Base-by-base conservation (phyloP, 2,797 vertebrate species). In the Enteromius trimaculatus region DNA sequence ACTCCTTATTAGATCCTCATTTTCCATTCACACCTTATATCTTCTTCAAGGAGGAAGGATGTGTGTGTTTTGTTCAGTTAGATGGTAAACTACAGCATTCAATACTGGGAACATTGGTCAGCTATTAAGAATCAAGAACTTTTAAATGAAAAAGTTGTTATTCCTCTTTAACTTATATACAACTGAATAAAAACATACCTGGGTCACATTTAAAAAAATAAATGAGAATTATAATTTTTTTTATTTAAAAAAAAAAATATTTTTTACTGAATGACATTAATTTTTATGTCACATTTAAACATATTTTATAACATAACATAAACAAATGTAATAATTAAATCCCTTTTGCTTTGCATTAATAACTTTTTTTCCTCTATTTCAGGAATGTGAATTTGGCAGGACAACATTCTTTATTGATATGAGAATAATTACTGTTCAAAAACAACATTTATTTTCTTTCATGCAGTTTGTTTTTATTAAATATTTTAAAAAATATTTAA, bases 21-120 rank as follows among this genome's bases (percentile, higher is more conserved):
- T 82, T 68, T 58, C 16, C 37, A 55, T 70, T 60, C 9, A 44
- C 72, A 13, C 9, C 21, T 60, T 83, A 62, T 21, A 10, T 77
- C 23, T 49, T 60, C 10, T 49, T 60, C 10, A 19, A n/a, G 26
- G 65, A 78, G 39, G 51, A 78, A 62, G 65, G 21, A 17, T 69
- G 53, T 51, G 58, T 65, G 55, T 47, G 29, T 81, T 55, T 53
- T 34, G 26, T 21, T 53, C 21, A 1, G 21, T 55, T 39, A 39
- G 72, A 39, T 39, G 10, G 21, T 39, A 39, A 58, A 4, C 21
- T 34, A 4, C 34, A 58, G 49, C 39, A 10, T n/a, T 31, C n/a
- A 21, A 6, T 60, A 16, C 34, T 64, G 58, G 10, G 3, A n/a
- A 8, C 49, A 23, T 49, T 23, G 14, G 47, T 60, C 9, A 55